Percentiles rank a stretch among this genome's conserved stretches.
phyloP scores from a whole-genome alignment of 2,888 invertebrate species.

The Pardosa pseudoannulata region DNA sequence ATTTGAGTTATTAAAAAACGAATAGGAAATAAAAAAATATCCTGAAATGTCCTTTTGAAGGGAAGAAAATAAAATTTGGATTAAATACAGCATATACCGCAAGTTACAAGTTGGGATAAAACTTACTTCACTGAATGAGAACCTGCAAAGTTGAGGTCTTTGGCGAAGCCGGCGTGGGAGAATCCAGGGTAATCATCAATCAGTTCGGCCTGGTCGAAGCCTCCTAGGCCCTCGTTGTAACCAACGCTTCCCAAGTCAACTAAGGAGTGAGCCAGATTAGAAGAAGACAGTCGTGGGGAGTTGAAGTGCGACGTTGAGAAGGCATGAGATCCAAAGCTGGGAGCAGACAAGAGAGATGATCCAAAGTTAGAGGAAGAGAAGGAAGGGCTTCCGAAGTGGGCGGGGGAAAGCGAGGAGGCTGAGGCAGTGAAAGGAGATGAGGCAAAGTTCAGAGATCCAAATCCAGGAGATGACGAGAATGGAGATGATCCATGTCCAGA shows the following conservation, averaged over 20 bases:
- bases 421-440: background rate
- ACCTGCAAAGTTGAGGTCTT: conserved; percentile 58
- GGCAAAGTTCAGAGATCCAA: background rate
- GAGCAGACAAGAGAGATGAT: background rate
- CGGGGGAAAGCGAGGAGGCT: background rate
- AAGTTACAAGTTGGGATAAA: no score
- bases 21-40: no score
- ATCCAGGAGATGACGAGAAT: background rate
- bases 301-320: conserved; percentile 21
- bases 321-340: conserved; percentile 20
- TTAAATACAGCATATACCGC: no score
- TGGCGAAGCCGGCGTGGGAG: conserved; percentile 40
- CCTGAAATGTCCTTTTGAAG: no score
- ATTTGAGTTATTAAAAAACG: no score
- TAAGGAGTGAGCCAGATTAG: background rate
- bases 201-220: conserved; percentile 43
- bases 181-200: conserved; percentile 60
- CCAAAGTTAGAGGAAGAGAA: conserved; percentile 27
- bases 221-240: conserved; percentile 31
- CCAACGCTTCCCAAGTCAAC: conserved; percentile 20
- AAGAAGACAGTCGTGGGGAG: background rate
- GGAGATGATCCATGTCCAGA: conserved; percentile 24
- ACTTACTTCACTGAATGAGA: conserved; percentile 53
- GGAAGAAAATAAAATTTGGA: no score
- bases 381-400: background rate